Evolutionary conservation across 2,113 vertebrate genomes (phyloP).

Genomic region (Pavo muticus): DNA sequence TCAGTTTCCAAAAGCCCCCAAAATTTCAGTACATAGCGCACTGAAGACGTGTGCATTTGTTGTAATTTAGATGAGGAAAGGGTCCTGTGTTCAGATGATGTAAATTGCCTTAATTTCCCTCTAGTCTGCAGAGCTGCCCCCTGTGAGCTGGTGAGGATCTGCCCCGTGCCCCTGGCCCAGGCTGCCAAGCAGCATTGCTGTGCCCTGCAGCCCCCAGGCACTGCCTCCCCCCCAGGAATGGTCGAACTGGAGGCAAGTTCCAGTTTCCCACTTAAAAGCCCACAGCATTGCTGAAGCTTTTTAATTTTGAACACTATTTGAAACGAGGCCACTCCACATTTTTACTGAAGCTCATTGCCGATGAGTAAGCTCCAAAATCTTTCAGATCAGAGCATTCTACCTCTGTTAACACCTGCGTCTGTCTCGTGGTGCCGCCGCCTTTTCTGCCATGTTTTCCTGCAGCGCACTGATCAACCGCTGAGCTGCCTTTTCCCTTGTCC

Average conservation of each 20-base stretch:
- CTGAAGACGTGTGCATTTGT: background rate
- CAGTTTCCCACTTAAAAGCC: background rate
- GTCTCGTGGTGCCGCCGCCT: conserved; percentile 3
- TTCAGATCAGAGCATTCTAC: conserved; percentile 34
- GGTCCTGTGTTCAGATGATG: accelerated
- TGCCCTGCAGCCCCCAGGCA: too few species aligned
- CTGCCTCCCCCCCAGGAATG: too few species aligned
- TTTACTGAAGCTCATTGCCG: background rate
- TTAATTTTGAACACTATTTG: background rate
- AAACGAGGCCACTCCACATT: background rate
- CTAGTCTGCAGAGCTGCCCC: background rate
- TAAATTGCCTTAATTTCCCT: background rate
- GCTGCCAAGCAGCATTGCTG: too few species aligned
- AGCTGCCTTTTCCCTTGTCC: conserved; percentile 76
- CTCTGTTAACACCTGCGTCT: conserved; percentile 5
- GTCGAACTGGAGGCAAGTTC: background rate
- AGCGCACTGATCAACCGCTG: conserved; percentile 65
- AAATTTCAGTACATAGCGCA: background rate
- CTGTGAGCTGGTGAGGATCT: accelerated
- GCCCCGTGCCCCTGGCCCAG: background rate
- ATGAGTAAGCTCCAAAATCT: conserved; percentile 68
- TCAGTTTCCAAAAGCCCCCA: background rate
- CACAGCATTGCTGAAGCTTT: background rate
- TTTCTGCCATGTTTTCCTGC: conserved; percentile 56
- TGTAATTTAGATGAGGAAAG: background rate